phyloP scores from a whole-genome alignment of 2,888 invertebrate genomes.

The Eurytoma californica region DNA sequence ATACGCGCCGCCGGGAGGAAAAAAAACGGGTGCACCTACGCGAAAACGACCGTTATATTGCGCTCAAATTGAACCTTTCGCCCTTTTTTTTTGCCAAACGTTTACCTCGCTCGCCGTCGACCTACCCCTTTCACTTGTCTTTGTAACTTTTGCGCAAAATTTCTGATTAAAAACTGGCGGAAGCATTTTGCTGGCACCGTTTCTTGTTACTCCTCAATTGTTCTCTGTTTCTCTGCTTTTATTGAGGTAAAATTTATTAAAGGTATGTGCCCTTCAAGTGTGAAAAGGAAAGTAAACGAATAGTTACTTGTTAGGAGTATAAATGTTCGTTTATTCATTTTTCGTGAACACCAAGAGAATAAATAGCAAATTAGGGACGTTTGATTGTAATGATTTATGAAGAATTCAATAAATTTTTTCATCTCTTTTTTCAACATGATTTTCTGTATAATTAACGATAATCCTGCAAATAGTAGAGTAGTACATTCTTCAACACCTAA shows the following conservation, averaged over 20 bases:
- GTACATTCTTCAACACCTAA: no score
- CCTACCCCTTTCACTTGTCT: neutral
- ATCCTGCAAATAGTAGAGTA: no score
- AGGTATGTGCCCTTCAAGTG: neutral
- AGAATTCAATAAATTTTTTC: no score
- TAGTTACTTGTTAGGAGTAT: neutral
- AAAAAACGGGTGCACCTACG: neutral
- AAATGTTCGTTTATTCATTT: no score
- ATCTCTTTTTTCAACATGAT: no score
- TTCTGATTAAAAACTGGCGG: conserved; percentile 16
- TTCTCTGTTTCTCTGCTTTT: neutral
- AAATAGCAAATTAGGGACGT: no score
- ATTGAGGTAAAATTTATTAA: neutral
- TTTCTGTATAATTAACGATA: no score
- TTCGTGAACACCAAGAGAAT: no score
- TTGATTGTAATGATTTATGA: no score
- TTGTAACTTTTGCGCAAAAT: conserved; percentile 24
- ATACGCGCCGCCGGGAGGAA: conserved; percentile 25
- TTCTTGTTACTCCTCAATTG: neutral
- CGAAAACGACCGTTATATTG: conserved; percentile 22
- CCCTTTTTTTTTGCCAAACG: neutral
- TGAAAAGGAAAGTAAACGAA: neutral
- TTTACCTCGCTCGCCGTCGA: neutral
- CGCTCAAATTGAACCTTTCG: conserved; percentile 10
- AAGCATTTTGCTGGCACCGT: neutral